Percentiles rank a stretch among this genome's conserved stretches.
These are phyloP conservation scores for Clivina fossor DNA, from an alignment of 2,888 invertebrate species.

Conservation along the genomic window DNA sequence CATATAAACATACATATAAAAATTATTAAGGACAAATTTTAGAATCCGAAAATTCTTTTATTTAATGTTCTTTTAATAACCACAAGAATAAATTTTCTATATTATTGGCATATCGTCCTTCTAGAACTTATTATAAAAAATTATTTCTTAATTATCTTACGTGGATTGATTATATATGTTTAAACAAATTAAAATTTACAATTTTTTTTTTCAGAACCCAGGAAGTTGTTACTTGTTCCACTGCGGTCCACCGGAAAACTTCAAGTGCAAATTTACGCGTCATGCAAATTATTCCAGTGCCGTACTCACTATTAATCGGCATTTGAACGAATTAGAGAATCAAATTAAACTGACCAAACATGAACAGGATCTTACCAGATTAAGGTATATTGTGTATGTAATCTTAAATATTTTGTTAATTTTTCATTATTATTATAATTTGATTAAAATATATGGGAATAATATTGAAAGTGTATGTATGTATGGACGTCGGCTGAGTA, in stretches of 20 bases:
- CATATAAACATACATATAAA: no score
- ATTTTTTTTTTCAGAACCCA: conserved; percentile 61
- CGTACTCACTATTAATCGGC: conserved; percentile 70
- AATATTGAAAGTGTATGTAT: background rate
- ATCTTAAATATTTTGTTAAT: background rate
- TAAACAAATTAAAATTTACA: background rate
- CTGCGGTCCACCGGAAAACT: conserved; percentile 87
- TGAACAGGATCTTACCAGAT: conserved; percentile 70
- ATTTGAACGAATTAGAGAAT: conserved; percentile 67
- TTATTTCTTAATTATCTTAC: no score
- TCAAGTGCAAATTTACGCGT: conserved; percentile 88
- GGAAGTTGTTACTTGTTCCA: conserved; percentile 91
- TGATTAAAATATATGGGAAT: background rate
- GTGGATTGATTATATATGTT: background rate
- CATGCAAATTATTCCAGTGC: conserved; percentile 89
- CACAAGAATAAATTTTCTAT: no score
- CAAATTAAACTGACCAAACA: conserved; percentile 72
- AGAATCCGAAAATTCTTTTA: no score
- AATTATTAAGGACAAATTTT: no score
- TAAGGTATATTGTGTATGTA: conserved; percentile 57
- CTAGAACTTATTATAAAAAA: no score
- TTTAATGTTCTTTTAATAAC: no score
- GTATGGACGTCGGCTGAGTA: background rate
- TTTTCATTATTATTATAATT: conserved; percentile 4
- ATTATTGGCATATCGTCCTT: no score